A percentile compares a stretch with the other conserved stretches of the same genome.
Evolutionary conservation across 2,888 invertebrate genomes (phyloP).

Genomic region (Phaonia tiefii): DNA sequence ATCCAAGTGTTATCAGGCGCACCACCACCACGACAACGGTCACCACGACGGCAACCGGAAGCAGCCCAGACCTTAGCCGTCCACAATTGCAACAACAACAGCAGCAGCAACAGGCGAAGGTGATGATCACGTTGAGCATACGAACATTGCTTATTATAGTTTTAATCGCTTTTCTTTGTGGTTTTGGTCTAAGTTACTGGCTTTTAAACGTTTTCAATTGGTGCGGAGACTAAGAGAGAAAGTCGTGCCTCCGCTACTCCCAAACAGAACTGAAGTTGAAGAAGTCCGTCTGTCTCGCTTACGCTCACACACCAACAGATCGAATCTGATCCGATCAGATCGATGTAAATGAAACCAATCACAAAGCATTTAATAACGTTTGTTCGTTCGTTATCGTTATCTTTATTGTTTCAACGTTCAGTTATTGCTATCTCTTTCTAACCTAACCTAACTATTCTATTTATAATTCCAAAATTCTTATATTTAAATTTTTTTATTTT

Average conservation of each 20-base stretch:
- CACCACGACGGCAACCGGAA: conserved; percentile 70
- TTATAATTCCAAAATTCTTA: not conserved
- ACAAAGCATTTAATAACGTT: not conserved
- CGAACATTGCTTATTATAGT: conserved; percentile 78
- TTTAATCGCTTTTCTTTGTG: conserved; percentile 79
- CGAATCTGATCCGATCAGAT: not conserved
- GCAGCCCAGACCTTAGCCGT: conserved; percentile 38
- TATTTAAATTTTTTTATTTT: too few species aligned
- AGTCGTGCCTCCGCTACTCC: too few species aligned
- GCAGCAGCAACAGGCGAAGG: conserved; percentile 77
- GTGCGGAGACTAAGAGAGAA: conserved; percentile 60
- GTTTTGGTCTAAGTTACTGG: conserved; percentile 80
- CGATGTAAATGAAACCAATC: not conserved
- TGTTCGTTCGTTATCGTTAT: not conserved
- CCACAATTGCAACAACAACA: conserved; percentile 61
- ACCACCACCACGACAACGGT: conserved; percentile 76
- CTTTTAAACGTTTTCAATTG: conserved; percentile 76
- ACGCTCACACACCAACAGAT: too few species aligned
- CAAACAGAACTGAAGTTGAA: too few species aligned
- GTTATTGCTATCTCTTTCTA: conserved; percentile 3
- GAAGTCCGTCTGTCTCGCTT: too few species aligned
- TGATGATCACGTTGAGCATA: conserved; percentile 80
- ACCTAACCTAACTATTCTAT: not conserved
- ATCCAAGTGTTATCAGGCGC: conserved; percentile 70
- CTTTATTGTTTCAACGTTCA: conserved; percentile 1